phyloP scores from a whole-genome alignment of 1,140 invertebrate genomes.

The Sipha flava region DNA sequence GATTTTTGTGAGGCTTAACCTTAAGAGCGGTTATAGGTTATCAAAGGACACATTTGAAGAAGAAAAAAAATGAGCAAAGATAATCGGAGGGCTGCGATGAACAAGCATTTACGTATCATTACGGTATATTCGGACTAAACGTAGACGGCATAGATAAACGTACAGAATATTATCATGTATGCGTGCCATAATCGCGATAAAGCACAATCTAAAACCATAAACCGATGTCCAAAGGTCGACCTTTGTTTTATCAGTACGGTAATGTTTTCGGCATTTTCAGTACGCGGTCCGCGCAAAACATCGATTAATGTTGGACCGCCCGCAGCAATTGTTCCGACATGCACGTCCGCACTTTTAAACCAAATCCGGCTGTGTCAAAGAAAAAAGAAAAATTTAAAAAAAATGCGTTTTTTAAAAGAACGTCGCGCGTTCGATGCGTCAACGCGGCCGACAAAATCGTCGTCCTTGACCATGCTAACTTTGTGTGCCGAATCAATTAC shows the following conservation, averaged over 20 bases:
- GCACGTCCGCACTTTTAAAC: background rate
- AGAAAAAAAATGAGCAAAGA: background rate
- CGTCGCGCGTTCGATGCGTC: too few species aligned
- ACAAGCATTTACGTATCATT: background rate
- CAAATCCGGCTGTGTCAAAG: background rate
- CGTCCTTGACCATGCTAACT: too few species aligned
- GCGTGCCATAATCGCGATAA: background rate
- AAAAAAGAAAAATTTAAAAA: too few species aligned
- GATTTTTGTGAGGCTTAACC: background rate
- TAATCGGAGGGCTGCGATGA: background rate
- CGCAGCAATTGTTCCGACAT: too few species aligned
- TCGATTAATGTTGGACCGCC: background rate
- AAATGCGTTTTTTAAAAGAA: too few species aligned
- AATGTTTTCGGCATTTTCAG: slow-evolving; percentile 6
- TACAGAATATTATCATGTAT: background rate
- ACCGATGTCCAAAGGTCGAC: slow-evolving; percentile 1
- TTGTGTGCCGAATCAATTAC: too few species aligned
- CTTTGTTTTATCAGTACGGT: background rate
- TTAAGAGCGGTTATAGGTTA: background rate
- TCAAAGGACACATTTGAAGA: background rate
- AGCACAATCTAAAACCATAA: background rate
- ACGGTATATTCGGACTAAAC: background rate
- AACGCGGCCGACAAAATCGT: too few species aligned
- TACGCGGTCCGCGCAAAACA: background rate
- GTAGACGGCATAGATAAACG: background rate